Base-by-base conservation (phyloP, 2,888 invertebrate genomes). In the Sinopyrophorus schimmeli region DNA sequence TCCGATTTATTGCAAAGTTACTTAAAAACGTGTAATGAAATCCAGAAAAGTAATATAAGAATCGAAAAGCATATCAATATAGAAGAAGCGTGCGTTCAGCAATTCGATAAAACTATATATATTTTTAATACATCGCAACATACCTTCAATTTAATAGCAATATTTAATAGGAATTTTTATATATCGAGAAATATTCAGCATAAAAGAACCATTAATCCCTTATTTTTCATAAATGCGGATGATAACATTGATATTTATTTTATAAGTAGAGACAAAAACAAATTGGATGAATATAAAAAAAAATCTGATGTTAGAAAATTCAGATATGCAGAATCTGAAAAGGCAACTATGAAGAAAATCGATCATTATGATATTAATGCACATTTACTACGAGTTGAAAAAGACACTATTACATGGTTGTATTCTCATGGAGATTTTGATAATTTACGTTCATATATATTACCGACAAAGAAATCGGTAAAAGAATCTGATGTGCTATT, bases 101-200 rank as follows among this genome's bases (percentile, higher is more conserved):
- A 51, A 20, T 41, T 20, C 5, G 10, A 28, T 10, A 46, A 51
- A 37, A 46, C 28, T 3, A 23, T 40, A n/a, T 46, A 46, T 24
- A 26, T 34, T 4, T 34, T 50, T n/a, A 21, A 12, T 2, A n/a
- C 12, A 3, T 27, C 28, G 20, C 20, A 40, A 1, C 10, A n/a
- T n/a, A 41, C 30, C 11, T 14, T 41, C 5, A 28, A 12, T 9
- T 24, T 51, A 9, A 27, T 10, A 6, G 11, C 11, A 24, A 30
- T 51, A 18, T 51, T 34, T 18, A 46, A 46, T n/a, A 17, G 17
- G n/a, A 16, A 40, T 10, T 46, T 46, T 16, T 51, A 51, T 39
- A 39, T 50, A 15, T 5, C 28, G 5, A 43, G 50, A 24, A 11
- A 21, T 5, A 39, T 50, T 15, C 23, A 11, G 9, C 38, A 39